These are phyloP conservation scores for Reticulitermes lucifugus DNA, from an alignment of 2,888 invertebrate species.

Conservation along the genomic window DNA sequence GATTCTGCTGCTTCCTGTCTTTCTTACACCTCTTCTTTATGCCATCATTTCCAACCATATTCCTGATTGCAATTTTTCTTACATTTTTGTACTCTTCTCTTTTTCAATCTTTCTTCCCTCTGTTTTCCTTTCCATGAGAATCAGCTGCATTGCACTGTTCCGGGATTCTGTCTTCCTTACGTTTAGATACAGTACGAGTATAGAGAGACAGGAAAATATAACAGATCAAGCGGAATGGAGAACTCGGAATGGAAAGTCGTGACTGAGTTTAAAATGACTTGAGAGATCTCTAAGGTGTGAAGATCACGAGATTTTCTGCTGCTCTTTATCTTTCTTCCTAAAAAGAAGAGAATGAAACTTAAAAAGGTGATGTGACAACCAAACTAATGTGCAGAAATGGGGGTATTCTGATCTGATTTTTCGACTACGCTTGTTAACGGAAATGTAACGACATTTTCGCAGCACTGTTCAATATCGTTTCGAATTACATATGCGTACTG, in stretches of 20 bases:
- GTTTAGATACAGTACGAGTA: constrained; percentile 6
- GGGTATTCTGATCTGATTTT: not conserved
- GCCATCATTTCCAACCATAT: constrained; percentile 6
- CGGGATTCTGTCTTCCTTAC: constrained; percentile 35
- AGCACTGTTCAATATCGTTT: no score
- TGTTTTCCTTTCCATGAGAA: constrained; percentile 24
- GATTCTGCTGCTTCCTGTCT: not conserved
- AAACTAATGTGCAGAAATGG: not conserved
- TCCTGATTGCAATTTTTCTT: constrained; percentile 22
- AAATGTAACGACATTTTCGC: no score
- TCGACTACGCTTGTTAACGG: no score
- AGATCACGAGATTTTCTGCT: constrained; percentile 23
- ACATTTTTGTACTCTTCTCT: not conserved
- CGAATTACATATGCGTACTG: no score
- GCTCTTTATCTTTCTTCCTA: not conserved
- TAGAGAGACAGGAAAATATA: constrained; percentile 22
- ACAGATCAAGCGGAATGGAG: constrained; percentile 23
- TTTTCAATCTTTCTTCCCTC: not conserved
- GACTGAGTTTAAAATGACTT: constrained; percentile 41
- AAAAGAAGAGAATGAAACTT: not conserved
- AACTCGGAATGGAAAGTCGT: constrained; percentile 20
- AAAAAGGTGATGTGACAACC: not conserved
- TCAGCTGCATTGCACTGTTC: constrained; percentile 7
- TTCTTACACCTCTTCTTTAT: not conserved
- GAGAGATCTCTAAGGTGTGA: constrained; percentile 39